Conservation (phyloP, 1,140 invertebrate species). For the Penaeus indicus region DNA sequence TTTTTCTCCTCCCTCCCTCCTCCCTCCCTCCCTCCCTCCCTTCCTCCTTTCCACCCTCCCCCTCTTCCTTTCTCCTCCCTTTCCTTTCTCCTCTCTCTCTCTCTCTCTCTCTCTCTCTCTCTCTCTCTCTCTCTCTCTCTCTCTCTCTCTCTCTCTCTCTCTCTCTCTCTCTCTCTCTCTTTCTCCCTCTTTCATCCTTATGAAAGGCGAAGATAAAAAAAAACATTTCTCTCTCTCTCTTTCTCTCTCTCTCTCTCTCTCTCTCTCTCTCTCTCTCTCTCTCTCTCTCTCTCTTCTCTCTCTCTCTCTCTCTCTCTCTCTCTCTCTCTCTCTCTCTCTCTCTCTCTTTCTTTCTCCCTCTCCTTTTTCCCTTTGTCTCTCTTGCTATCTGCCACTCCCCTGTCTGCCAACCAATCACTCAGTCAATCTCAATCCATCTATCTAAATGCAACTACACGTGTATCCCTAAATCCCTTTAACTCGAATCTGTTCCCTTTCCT, state of each 20-base stretch:
- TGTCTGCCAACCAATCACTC: neutral
- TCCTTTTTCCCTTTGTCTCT: neutral
- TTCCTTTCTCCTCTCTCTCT: neutral
- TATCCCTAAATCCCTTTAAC: no score
- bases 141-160: no score
- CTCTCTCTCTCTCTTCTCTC: neutral
- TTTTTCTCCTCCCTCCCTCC: no score
- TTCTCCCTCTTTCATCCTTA: neutral
- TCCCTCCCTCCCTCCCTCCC: no score
- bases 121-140: neutral
- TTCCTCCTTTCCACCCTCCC: no score
- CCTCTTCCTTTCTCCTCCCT: no score
- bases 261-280: neutral
- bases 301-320: no score
- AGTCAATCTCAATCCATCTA: neutral
- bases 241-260: neutral
- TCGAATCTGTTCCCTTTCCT: no score
- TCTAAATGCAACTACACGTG: neutral
- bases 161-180: no score
- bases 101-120: slow-evolving; percentile 11
- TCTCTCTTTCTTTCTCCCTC: neutral
- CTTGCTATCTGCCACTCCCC: neutral
- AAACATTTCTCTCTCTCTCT: no score
- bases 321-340: no score
- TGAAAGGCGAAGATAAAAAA: no score